These are phyloP conservation scores for Ia io DNA, from an alignment of 2,113 vertebrate species.

Conservation along the genomic window DNA sequence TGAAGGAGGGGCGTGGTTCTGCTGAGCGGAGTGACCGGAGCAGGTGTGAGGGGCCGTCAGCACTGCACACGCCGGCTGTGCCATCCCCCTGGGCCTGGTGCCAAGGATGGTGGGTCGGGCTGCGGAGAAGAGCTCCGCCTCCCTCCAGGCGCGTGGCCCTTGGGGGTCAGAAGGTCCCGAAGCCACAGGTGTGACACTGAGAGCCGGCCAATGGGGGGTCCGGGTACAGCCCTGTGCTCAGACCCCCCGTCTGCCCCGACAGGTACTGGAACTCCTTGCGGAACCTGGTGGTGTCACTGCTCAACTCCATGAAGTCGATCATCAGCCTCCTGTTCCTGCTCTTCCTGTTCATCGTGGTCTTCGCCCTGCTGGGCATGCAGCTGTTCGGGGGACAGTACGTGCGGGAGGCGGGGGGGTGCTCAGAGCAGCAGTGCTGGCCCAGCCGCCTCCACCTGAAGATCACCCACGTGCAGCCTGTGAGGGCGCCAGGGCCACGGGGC, in stretches of 20 bases:
- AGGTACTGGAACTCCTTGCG: conserved; percentile 98
- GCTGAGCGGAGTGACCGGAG: neutral
- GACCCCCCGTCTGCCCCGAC: neutral
- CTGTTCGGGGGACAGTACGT: conserved; percentile 97
- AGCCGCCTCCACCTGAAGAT: no score
- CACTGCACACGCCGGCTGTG: accelerated
- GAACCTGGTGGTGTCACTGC: conserved; percentile 95
- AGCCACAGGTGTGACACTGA: neutral
- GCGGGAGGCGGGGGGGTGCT: neutral
- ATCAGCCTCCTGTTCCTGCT: conserved; percentile 97
- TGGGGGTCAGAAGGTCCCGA: neutral
- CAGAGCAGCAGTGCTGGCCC: accelerated
- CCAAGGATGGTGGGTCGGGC: accelerated
- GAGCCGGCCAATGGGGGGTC: neutral
- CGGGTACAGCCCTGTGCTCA: accelerated
- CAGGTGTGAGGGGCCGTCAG: neutral
- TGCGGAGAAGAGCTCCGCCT: neutral
- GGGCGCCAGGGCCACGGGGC: accelerated
- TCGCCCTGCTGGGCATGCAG: conserved; percentile 97
- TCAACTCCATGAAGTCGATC: conserved; percentile 99
- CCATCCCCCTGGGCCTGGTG: accelerated
- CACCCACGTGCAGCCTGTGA: accelerated
- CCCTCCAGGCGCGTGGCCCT: accelerated
- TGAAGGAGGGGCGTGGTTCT: accelerated
- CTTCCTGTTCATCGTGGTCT: conserved; percentile 98